Percentiles rank a stretch among this genome's conserved stretches.
Evolutionary conservation across 2,797 vertebrate genomes (phyloP).

Genomic region (Cichlasoma orientale): DNA sequence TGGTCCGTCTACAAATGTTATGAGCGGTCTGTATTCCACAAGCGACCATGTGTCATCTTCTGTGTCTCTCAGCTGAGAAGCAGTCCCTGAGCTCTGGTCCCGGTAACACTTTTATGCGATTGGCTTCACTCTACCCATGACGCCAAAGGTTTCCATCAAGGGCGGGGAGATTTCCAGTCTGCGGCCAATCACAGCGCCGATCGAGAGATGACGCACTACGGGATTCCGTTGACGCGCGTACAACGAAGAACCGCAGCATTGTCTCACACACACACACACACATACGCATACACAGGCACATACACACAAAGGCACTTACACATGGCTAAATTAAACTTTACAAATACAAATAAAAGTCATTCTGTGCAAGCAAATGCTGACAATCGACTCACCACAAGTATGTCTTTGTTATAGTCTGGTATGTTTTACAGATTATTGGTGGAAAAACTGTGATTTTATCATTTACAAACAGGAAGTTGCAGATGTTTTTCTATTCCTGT

Average conservation of each 20-base stretch:
- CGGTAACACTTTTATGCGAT: slow-evolving; percentile 56
- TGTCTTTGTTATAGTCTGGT: background rate
- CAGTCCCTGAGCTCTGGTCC: slow-evolving; percentile 15
- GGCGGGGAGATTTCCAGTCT: slow-evolving; percentile 85
- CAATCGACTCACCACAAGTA: background rate
- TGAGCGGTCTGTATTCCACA: slow-evolving; percentile 40
- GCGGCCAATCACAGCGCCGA: slow-evolving; percentile 75
- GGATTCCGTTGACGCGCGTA: slow-evolving; percentile 95
- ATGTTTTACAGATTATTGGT: background rate
- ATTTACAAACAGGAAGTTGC: slow-evolving; percentile 40
- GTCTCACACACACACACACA: slow-evolving; percentile 23
- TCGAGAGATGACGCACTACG: slow-evolving; percentile 88
- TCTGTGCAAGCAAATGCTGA: background rate
- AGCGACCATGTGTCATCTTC: slow-evolving; percentile 41
- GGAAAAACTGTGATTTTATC: background rate
- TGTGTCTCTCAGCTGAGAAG: slow-evolving; percentile 28
- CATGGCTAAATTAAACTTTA: background rate
- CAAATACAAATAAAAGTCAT: background rate
- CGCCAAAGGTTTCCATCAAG: slow-evolving; percentile 81
- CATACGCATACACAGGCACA: background rate
- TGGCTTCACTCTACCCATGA: slow-evolving; percentile 65
- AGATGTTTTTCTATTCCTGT: slow-evolving; percentile 10
- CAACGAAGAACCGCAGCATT: slow-evolving; percentile 67
- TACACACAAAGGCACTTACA: background rate
- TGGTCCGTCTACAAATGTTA: slow-evolving; percentile 15